Percentiles rank a stretch among this genome's conserved stretches.
Conservation (phyloP, 2,113 vertebrate genomes). For the Spermophilus dauricus region DNA sequence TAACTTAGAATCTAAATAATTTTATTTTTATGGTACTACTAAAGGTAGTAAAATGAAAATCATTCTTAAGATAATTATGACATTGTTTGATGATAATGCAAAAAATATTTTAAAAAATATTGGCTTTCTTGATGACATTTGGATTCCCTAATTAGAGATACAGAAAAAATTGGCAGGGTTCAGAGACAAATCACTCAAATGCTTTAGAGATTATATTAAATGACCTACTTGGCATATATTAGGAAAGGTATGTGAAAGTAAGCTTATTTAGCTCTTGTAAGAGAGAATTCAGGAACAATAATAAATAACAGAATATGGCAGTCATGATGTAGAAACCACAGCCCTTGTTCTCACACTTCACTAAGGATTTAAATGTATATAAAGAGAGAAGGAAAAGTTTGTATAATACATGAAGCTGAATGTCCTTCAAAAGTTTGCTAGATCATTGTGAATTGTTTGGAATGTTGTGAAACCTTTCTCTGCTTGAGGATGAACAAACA, state of each 20-base stretch:
- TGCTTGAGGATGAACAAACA: constrained; percentile 13
- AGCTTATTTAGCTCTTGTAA: neutral
- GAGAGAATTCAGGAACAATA: neutral
- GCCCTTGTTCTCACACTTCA: neutral
- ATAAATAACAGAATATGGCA: neutral
- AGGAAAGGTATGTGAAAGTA: neutral
- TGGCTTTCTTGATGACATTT: neutral
- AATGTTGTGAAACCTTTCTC: neutral
- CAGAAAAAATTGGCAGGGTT: neutral
- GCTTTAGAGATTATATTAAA: neutral
- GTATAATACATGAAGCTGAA: neutral
- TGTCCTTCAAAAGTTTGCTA: constrained; percentile 9
- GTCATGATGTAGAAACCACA: neutral
- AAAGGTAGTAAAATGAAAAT: constrained; percentile 23
- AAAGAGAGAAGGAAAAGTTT: neutral
- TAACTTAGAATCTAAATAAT: constrained; percentile 17
- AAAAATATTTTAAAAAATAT: neutral
- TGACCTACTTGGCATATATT: neutral
- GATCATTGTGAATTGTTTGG: neutral
- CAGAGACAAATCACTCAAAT: neutral
- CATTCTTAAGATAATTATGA: neutral
- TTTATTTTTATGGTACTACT: neutral
- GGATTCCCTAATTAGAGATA: neutral
- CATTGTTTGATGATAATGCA: neutral
- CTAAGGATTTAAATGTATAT: neutral